Conservation (phyloP, 2,888 invertebrate species). For the Agonopterix heracliana region DNA sequence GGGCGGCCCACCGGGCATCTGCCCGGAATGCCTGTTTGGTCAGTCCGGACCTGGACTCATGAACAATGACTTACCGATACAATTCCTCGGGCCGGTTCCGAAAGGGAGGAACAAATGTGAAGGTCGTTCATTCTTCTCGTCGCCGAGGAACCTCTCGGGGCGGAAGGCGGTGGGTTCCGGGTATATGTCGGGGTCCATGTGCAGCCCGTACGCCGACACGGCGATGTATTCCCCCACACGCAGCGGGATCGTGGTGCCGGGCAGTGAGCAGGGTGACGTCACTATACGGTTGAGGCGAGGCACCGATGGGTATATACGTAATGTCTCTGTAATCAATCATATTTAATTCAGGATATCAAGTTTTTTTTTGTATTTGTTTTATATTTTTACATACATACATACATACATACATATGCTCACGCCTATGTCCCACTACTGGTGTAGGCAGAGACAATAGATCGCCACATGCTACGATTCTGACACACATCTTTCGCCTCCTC, state of each 20-base stretch:
- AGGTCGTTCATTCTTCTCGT: slow-evolving; percentile 65
- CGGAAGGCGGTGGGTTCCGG: slow-evolving; percentile 71
- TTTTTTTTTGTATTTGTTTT: too few species aligned
- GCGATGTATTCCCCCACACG: slow-evolving; percentile 61
- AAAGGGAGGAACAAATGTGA: slow-evolving; percentile 72
- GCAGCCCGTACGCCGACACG: slow-evolving; percentile 67
- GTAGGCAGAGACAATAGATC: too few species aligned
- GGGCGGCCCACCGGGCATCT: too few species aligned
- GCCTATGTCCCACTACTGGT: too few species aligned
- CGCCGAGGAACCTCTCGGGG: slow-evolving; percentile 73
- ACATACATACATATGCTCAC: too few species aligned
- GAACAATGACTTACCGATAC: slow-evolving; percentile 59
- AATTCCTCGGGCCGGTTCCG: slow-evolving; percentile 71
- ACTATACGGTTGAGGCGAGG: slow-evolving; percentile 70
- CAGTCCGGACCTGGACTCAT: too few species aligned
- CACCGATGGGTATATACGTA: slow-evolving; percentile 76
- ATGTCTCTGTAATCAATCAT: slow-evolving; percentile 76
- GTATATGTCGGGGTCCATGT: slow-evolving; percentile 72
- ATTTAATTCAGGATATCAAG: too few species aligned
- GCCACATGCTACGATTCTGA: too few species aligned
- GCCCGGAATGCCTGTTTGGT: too few species aligned
- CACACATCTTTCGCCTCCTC: too few species aligned
- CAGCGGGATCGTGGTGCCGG: slow-evolving; percentile 58
- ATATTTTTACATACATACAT: too few species aligned
- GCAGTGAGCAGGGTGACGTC: slow-evolving; percentile 70